phyloP scores from a whole-genome alignment of 2,888 invertebrate genomes.

The Meghimatium bilineatum region DNA sequence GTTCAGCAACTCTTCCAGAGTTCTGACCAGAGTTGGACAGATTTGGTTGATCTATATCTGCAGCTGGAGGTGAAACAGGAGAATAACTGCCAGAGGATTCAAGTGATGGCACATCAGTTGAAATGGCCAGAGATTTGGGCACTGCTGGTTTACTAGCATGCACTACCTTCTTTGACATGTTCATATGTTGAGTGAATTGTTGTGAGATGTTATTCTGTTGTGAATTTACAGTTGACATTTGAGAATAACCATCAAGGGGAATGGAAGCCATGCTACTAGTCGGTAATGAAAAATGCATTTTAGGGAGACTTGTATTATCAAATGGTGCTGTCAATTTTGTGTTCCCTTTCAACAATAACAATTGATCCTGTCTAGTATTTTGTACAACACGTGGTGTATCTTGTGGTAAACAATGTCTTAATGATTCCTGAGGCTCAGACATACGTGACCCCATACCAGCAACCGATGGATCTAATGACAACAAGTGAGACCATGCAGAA shows the following conservation, averaged over 20 bases:
- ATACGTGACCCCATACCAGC: slow-evolving; percentile 20
- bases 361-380: slow-evolving; percentile 1
- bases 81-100: slow-evolving; percentile 43
- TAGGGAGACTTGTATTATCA: slow-evolving; percentile 3
- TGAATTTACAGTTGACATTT: background rate
- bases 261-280: background rate
- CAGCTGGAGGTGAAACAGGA: slow-evolving; percentile 43
- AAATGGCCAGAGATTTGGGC: slow-evolving; percentile 27
- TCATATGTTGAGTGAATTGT: slow-evolving; percentile 38
- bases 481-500: slow-evolving; percentile 47
- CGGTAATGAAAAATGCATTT: slow-evolving; percentile 12
- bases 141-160: slow-evolving; percentile 5
- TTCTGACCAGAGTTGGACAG: background rate
- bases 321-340: background rate
- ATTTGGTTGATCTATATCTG: slow-evolving; percentile 14
- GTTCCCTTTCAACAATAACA: slow-evolving; percentile 31
- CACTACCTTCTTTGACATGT: slow-evolving; percentile 19
- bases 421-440: slow-evolving; percentile 18
- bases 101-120: slow-evolving; percentile 21
- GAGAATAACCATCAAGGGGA: slow-evolving; percentile 4
- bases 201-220: slow-evolving; percentile 30
- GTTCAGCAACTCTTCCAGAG: slow-evolving; percentile 25
- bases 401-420: slow-evolving; percentile 21
- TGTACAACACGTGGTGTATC: background rate
- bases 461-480: slow-evolving; percentile 39